Evolutionary conservation across 2,113 vertebrate genomes (phyloP).

Genomic region (Lophotis ruficrista): DNA sequence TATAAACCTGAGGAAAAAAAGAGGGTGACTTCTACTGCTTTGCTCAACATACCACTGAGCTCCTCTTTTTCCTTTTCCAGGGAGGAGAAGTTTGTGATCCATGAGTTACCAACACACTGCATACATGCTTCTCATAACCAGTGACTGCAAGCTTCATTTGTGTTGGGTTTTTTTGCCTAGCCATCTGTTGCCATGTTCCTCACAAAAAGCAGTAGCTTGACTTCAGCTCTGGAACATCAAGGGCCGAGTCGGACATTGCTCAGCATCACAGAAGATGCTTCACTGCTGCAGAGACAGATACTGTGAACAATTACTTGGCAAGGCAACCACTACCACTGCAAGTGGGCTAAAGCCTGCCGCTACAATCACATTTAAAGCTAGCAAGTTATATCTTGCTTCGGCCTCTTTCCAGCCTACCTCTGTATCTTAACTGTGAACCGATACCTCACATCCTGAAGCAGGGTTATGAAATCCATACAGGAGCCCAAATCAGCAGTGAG

Average conservation of each 20-base stretch:
- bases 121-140: background rate
- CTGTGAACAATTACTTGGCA: too few relatives aligned
- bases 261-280: background rate
- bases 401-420: background rate
- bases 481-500: background rate
- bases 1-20: background rate
- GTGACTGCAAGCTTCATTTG: background rate
- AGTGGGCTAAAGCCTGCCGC: rapidly evolving
- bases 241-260: rapidly evolving
- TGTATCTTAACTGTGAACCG: background rate
- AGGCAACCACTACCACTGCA: background rate
- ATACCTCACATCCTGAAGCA: background rate
- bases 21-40: background rate
- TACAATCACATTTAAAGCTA: background rate
- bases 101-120: background rate
- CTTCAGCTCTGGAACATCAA: background rate
- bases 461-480: background rate
- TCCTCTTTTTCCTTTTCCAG: background rate
- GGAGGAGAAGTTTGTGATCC: background rate
- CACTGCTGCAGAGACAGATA: background rate
- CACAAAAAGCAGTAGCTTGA: background rate
- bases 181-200: background rate
- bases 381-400: background rate
- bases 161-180: background rate
- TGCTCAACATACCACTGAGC: background rate